These are phyloP conservation scores for Peucedramus taeniatus DNA, from an alignment of 2,113 vertebrate genomes.

Conservation along the genomic window DNA sequence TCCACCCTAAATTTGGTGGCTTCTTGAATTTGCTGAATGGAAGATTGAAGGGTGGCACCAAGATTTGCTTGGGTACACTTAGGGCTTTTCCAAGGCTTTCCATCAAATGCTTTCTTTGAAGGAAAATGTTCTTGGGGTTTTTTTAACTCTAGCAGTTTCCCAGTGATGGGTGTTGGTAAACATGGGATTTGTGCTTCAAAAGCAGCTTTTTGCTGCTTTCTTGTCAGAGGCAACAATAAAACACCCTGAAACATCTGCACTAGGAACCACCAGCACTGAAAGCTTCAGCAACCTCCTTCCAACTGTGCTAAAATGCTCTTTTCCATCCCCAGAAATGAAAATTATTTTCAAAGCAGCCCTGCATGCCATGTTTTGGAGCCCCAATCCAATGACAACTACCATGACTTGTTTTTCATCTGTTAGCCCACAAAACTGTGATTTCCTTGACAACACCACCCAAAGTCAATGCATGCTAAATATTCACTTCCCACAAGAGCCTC, in stretches of 20 bases:
- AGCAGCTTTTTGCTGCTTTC: neutral
- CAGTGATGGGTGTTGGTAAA: neutral
- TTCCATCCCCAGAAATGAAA: neutral
- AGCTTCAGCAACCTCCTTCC: neutral
- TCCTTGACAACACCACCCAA: neutral
- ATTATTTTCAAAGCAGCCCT: neutral
- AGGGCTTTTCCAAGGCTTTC: neutral
- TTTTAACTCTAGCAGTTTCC: neutral
- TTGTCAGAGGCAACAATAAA: neutral
- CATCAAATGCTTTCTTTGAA: neutral
- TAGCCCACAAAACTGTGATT: neutral
- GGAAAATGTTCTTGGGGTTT: neutral
- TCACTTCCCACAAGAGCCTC: neutral
- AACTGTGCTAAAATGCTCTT: neutral
- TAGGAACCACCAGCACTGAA: neutral
- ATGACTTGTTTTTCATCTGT: neutral
- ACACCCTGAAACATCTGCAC: neutral
- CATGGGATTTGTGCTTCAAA: neutral
- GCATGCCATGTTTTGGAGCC: accelerated
- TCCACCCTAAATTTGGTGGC: neutral
- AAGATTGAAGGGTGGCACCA: neutral
- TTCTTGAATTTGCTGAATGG: neutral
- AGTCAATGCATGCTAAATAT: neutral
- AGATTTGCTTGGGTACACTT: accelerated
- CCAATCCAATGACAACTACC: neutral